Percentiles rank a stretch among this genome's conserved stretches.
phyloP scores from a whole-genome alignment of 2,797 vertebrate genomes.

The Anguilla anguilla region DNA sequence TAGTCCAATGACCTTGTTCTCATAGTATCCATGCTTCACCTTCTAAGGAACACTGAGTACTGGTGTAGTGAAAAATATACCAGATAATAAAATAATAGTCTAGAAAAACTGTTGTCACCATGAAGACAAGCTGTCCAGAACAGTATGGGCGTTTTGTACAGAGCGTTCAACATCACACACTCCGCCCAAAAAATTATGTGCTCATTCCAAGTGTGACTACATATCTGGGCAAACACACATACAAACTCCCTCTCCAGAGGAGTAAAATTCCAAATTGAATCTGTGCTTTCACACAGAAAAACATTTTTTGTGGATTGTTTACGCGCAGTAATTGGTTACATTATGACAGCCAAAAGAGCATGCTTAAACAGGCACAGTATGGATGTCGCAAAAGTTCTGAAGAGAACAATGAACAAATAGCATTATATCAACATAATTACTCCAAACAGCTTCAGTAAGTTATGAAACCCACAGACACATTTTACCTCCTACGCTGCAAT shows the following conservation, averaged over 20 bases:
- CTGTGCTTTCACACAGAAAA: not conserved
- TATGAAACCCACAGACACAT: not conserved
- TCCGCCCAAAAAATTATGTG: constrained; percentile 25
- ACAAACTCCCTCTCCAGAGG: constrained; percentile 27
- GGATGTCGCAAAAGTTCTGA: not conserved
- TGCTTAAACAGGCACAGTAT: not conserved
- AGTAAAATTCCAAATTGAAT: not conserved
- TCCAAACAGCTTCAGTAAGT: not conserved
- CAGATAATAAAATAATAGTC: not conserved
- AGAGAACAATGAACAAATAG: not conserved
- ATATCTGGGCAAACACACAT: constrained; percentile 38
- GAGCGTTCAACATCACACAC: constrained; percentile 24
- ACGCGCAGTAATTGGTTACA: not conserved
- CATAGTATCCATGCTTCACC: not conserved
- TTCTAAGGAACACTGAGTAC: not conserved
- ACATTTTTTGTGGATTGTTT: not conserved
- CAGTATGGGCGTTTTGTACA: not conserved
- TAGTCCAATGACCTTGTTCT: not conserved
- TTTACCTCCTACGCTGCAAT: not conserved
- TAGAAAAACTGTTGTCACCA: not conserved
- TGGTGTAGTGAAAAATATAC: not conserved
- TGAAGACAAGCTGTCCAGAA: not conserved
- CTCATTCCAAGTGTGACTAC: constrained; percentile 51
- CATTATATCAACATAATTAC: not conserved
- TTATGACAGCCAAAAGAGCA: not conserved